phyloP scores from a whole-genome alignment of 2,113 vertebrate species.

The Leptobrachium ailaonicum region DNA sequence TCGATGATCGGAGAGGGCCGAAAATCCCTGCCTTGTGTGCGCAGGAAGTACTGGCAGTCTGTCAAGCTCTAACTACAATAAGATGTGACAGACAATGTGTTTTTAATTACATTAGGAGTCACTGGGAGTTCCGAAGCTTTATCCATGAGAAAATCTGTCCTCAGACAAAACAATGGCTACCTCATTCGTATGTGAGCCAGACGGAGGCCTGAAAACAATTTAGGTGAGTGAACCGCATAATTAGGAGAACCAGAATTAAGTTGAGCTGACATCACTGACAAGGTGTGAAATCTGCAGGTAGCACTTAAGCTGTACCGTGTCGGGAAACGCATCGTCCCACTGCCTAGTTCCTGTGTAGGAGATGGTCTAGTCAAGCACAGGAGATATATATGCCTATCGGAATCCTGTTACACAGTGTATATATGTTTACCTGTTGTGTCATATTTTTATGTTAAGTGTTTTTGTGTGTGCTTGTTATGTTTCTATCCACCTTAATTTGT shows the following conservation, averaged over 20 bases:
- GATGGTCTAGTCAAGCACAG: too few relatives aligned
- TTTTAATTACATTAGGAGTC: neutral
- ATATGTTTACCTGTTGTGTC: too few relatives aligned
- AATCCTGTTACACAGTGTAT: too few relatives aligned
- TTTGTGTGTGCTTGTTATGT: too few relatives aligned
- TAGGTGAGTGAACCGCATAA: neutral
- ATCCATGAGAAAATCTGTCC: constrained; percentile 1
- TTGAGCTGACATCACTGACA: neutral
- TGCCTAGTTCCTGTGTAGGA: too few relatives aligned
- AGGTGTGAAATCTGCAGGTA: neutral
- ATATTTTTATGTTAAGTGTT: too few relatives aligned
- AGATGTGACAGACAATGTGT: constrained; percentile 1
- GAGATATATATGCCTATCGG: too few relatives aligned
- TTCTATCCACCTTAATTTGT: too few relatives aligned
- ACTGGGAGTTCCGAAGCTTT: neutral
- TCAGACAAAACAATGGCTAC: neutral
- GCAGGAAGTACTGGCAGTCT: neutral
- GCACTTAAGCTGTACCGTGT: neutral
- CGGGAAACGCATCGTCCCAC: neutral
- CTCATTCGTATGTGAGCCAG: neutral
- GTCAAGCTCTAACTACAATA: constrained; percentile 2
- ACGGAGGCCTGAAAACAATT: neutral
- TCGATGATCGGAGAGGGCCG: neutral
- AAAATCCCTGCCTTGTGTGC: neutral
- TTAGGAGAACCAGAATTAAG: neutral